Percentiles rank a stretch among this genome's conserved stretches.
Evolutionary conservation across 2,797 vertebrate genomes (phyloP).

Genomic region (Tragelaphus oryx): DNA sequence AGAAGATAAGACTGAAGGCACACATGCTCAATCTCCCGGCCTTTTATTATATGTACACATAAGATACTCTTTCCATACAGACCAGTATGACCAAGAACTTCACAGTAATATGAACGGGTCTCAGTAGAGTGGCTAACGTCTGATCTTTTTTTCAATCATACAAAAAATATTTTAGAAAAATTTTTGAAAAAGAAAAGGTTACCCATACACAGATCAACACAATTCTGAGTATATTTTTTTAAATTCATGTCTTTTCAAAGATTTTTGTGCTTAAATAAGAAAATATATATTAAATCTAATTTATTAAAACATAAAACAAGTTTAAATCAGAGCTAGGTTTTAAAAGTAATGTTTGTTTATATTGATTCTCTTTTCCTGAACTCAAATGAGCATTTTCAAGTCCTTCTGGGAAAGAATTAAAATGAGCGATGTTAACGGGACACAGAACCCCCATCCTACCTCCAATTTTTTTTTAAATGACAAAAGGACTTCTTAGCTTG

Average conservation of each 20-base stretch:
- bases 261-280: neutral
- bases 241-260: constrained; percentile 48
- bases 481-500: neutral
- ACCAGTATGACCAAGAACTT: neutral
- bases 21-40: neutral
- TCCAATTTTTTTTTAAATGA: neutral
- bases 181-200: neutral
- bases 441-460: neutral
- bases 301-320: neutral
- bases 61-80: neutral
- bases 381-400: neutral
- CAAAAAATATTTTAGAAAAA: neutral
- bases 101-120: neutral
- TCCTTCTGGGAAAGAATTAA: neutral
- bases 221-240: neutral
- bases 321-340: neutral
- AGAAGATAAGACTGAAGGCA: neutral
- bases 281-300: constrained; percentile 29
- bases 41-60: neutral
- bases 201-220: neutral
- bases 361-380: neutral
- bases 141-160: neutral
- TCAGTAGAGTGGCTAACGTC: neutral
- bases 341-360: neutral
- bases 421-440: neutral